A percentile compares a stretch with the other conserved stretches of the same genome.
These are phyloP conservation scores for Panulirus ornatus DNA, from an alignment of 1,140 invertebrate species.

Conservation along the genomic window DNA sequence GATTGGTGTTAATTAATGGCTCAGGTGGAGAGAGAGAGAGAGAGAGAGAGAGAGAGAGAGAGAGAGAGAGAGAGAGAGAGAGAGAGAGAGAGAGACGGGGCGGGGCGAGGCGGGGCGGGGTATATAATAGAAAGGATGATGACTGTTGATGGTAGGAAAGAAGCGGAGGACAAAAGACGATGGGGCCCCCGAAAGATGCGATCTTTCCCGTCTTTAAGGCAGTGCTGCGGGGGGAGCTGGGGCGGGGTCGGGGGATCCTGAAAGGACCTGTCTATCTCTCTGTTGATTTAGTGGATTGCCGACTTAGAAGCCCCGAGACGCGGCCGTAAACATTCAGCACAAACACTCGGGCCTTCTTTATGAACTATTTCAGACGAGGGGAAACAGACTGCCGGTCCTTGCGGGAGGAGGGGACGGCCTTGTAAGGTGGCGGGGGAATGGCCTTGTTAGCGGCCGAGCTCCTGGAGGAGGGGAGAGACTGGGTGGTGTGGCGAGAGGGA, in stretches of 20 bases:
- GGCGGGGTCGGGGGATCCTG: background rate
- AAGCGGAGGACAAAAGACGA: background rate
- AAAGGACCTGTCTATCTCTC: background rate
- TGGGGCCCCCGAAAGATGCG: no score
- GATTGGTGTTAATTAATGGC: no score
- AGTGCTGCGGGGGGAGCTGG: background rate
- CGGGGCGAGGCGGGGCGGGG: background rate
- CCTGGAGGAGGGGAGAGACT: no score
- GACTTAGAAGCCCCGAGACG: background rate
- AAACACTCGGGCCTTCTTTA: background rate
- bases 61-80: background rate
- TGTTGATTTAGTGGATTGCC: conserved; percentile 4
- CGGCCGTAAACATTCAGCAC: conserved; percentile 7
- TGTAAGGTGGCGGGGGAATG: no score
- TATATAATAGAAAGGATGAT: no score
- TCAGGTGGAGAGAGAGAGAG: background rate
- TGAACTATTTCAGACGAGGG: background rate
- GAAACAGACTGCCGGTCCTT: background rate
- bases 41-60: background rate
- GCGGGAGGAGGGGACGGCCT: no score
- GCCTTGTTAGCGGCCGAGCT: no score
- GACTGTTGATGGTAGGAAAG: background rate
- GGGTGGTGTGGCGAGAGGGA: no score
- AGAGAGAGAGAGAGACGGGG: background rate
- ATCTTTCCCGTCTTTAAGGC: no score